Evolutionary conservation across 2,113 vertebrate genomes (phyloP), one percentile per base, ranked within the genome.

Genomic region (Psophia crepitans): DNA sequence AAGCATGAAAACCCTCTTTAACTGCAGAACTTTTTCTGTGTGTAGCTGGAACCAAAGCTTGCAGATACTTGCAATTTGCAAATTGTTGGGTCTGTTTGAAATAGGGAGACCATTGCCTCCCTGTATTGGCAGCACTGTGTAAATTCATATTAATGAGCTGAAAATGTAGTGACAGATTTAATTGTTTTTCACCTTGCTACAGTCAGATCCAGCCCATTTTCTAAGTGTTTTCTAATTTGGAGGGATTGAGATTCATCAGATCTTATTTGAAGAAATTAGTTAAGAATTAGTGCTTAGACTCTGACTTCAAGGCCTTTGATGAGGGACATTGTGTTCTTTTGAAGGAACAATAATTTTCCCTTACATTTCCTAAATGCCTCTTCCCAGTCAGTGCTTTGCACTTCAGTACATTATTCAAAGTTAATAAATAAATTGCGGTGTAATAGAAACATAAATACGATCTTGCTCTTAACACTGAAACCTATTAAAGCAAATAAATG

Each of bases 391-490:
- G 49, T 80, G 49, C 63, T 77, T 37, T 89, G 37, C 49, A 65
- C 68, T 86, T 95, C 13, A n/a, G 71, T 57, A 18, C 71, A 48
- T 92, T 92, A 92, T 63, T 93, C 68, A 86, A 84, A 76, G 49
- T 89, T 93, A 95, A 91, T 90, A 91, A 93, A 90, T 85, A 93
- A 84, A 93, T 96, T 86, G 63, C 33, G 86, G 56, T 7, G 3
- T 74, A 92, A 93, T 70, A 83, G 75, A 93, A 92, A 81, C 88
- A 75, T 64, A 96, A 91, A 90, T 78, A 60, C 51, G 16, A 46
- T 64, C 81, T 78, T 64, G 20, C 53, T 87, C 6, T 75, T 78
- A 82, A 57, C 11, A 43, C 33, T 74, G 88, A 66, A 92, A 68
- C 33, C 5, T 3, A 86, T 94, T 88, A 92, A 81, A 92, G 11